Evolutionary conservation across 2,113 vertebrate genomes (phyloP), one percentile per base, ranked within the genome.

Genomic region (Bujurquina vittata): DNA sequence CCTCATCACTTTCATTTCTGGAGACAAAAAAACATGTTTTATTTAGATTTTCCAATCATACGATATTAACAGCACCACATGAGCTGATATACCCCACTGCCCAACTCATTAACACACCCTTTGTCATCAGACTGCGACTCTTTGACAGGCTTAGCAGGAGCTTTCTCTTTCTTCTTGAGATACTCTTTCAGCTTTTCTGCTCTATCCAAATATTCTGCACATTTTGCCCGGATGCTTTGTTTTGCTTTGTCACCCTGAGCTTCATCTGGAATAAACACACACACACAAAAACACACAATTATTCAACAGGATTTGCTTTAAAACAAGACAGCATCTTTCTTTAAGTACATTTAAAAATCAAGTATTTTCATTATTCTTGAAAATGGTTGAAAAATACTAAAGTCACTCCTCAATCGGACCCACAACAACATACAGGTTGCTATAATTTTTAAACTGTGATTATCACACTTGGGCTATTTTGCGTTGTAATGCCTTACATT

Each of bases 1-100:
- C 98, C 8, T 97, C 97, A 94, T 99, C 98, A 75, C 98, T 99
- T 75, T 99, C 98, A 95, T 97, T 98, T 92, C 98, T 99, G 85
- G 81, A 93, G 72, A 94, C 81, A 90, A 23, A 87, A 87, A 26
- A 73, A 57, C 8, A 85, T 10, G 14, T 54, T 20, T 33, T 26
- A 1, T 33, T 9, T 79, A 23, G 10, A 79, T 40, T 80, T 83
- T 54, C 57, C 18, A 73, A 58, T 5, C 31, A 54, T 23, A 18
- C 54, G 67, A 54, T 72, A 31, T 82, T 18, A 69, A 87, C 67
- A 46, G 29, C 52, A 73, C 58, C 35, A 86, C 54, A 62, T 52
- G 6, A 60, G 20, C 20, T 75, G 3, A 76, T 17, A 10, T 5
- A 76, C 10, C 18, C 35, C 18, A 79, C 35, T 55, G 80, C 37